These are phyloP conservation scores for Saguinus imperator DNA, from an alignment of 2,113 vertebrate genomes.

Conservation along the genomic window DNA sequence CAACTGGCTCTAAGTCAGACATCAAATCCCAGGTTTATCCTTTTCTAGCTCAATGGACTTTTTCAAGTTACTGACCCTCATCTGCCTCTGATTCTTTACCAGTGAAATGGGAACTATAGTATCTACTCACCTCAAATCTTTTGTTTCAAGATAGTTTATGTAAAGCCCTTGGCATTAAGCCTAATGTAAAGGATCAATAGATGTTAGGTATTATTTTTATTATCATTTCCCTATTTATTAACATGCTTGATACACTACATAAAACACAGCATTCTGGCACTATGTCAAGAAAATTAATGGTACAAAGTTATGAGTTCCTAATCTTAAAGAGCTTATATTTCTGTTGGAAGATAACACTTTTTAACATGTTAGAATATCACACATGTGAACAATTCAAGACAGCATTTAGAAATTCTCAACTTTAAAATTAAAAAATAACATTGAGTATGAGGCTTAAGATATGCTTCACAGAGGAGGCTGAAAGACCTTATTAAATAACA, in stretches of 20 bases:
- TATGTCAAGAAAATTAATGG: not conserved
- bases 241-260: not conserved
- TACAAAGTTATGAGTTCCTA: not conserved
- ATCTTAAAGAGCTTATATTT: not conserved
- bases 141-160: not conserved
- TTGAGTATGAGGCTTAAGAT: not conserved
- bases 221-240: not conserved
- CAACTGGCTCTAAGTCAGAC: not conserved
- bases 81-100: not conserved
- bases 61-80: not conserved
- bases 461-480: not conserved
- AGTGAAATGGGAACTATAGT: not conserved
- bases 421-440: not conserved
- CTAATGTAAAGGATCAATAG: not conserved
- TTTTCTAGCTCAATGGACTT: not conserved
- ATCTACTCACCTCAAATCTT: not conserved
- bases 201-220: not conserved
- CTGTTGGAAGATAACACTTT: not conserved
- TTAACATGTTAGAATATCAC: not conserved
- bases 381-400: not conserved
- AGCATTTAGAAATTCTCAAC: slow-evolving; percentile 10
- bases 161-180: not conserved
- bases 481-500: not conserved
- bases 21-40: not conserved
- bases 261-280: not conserved